Percentiles rank a stretch among this genome's conserved stretches.
Conservation (phyloP, 2,888 invertebrate genomes). For the Barypeithes pellucidus region DNA sequence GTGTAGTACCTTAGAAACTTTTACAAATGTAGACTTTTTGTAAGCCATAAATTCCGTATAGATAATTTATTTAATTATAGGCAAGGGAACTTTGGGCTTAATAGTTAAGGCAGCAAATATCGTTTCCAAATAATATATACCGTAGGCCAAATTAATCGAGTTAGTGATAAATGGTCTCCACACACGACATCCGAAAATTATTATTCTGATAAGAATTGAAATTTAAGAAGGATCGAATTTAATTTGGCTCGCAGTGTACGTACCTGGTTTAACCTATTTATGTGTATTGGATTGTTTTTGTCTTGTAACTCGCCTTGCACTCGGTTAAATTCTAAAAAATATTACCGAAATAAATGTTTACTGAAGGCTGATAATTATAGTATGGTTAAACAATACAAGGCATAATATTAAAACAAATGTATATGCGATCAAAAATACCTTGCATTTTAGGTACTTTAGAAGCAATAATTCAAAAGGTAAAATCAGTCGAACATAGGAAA, state of each 20-base stretch:
- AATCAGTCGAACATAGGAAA: too few relatives aligned
- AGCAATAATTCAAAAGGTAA: too few relatives aligned
- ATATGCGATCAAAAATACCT: background rate
- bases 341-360: constrained; percentile 5
- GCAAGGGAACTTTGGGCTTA: constrained; percentile 34
- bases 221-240: too few relatives aligned
- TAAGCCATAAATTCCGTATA: constrained; percentile 20
- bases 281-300: constrained; percentile 35
- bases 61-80: constrained; percentile 29
- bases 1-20: constrained; percentile 14
- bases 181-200: too few relatives aligned
- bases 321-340: constrained; percentile 5
- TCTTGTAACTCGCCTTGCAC: constrained; percentile 44
- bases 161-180: too few relatives aligned
- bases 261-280: constrained; percentile 19
- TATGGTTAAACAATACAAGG: background rate
- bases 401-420: background rate
- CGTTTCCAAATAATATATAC: constrained; percentile 7
- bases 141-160: too few relatives aligned
- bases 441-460: too few relatives aligned
- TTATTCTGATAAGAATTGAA: too few relatives aligned
- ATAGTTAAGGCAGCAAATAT: constrained; percentile 11
- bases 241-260: too few relatives aligned
- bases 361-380: constrained; percentile 6
- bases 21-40: constrained; percentile 44